Evolutionary conservation across 30 jellyfish, hydroid and myxozoan genomes (phyloP).

Genomic region (Hydra vulgaris): DNA sequence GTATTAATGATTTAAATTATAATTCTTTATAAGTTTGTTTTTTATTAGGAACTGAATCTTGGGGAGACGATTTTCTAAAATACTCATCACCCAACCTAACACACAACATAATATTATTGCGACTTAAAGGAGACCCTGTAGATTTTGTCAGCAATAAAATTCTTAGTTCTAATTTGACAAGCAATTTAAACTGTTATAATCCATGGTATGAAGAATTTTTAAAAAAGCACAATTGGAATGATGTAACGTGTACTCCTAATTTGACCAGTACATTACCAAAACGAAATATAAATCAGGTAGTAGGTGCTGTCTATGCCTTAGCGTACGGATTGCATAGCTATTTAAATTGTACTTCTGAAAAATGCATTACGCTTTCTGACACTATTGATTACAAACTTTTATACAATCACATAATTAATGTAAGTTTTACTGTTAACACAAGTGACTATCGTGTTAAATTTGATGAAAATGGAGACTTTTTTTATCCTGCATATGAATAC

Average conservation of each 20-base stretch:
- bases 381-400: conserved; percentile 5
- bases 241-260: background rate
- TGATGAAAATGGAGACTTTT: conserved; percentile 35
- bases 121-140: too few species aligned
- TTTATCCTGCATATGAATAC: background rate
- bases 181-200: conserved; percentile 1
- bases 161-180: too few species aligned
- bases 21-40: too few species aligned
- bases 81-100: too few species aligned
- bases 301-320: conserved; percentile 68
- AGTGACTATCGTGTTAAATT: conserved; percentile 29
- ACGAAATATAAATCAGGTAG: conserved; percentile 45
- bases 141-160: too few species aligned
- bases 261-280: background rate
- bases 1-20: too few species aligned
- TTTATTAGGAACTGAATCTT: too few species aligned
- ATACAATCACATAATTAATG: conserved; percentile 17
- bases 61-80: too few species aligned
- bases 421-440: conserved; percentile 25
- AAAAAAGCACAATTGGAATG: too few species aligned
- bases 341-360: conserved; percentile 3
- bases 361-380: background rate
- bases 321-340: conserved; percentile 43
- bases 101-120: too few species aligned
- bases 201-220: background rate